Evolutionary conservation across 92 coral and sea anemone species (phyloP), one percentile per base, ranked within the genome.

Genomic region (Epizoanthus fatuus): DNA sequence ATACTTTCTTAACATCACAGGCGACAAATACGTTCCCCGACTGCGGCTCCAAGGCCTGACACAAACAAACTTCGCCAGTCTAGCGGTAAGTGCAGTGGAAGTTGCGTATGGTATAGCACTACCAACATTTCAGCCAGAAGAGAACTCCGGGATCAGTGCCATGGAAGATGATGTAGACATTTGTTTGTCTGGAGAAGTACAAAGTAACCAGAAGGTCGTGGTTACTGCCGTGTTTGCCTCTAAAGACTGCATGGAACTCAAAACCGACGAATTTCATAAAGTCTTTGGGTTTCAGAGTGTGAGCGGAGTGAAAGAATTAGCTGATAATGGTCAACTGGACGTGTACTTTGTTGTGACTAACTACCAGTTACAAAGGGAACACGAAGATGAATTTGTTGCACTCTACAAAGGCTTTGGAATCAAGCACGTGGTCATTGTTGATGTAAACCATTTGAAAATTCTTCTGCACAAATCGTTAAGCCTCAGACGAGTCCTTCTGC

Each of bases 301-400:
- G 16, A 65, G 22, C 5, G 15, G 15, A 16, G 64, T 59, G 64
- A 59, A 59, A 7, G 64, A 19, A 16, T 13, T 4, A 9, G 64
- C 3, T 65, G 44, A 37, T 16, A 65, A 40, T 10, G 71, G 44
- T 9, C 40, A 10, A 37, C 5, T 65, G 6, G 44, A 65, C 42
- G 71, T 65, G 4, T 65, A 29, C 5, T 65, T 65, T 65, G 42
- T 65, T 29, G 42, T 10, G 16, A 65, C 71, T 29, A 65, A 65
- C 42, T 65, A 65, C 71, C 20, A 65, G 71, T 65, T 65, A 65
- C 42, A 20, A 40, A 29, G 71, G 42, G 44, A 65, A 9, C 71
- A 65, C 35, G 40, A 65, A 32, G 17, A 37, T 16, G 22, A 32
- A 14, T 3, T 65, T 65, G 39, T 12, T 3, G 15, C 20, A 7